phyloP scores from a whole-genome alignment of 2,888 invertebrate genomes.

The Melanargia galathea region DNA sequence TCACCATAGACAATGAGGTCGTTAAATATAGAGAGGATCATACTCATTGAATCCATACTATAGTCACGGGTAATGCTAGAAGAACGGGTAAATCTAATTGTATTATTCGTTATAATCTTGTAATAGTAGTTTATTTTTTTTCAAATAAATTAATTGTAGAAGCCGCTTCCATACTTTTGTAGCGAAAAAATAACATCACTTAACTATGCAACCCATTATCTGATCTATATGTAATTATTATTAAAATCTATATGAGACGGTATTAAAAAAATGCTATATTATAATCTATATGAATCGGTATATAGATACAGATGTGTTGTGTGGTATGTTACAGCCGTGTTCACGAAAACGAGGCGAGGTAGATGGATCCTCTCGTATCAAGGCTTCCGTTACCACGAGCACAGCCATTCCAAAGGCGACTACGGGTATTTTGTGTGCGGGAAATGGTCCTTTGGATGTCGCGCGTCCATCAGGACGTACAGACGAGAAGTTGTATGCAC shows the following conservation, averaged over 20 bases:
- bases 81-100: too few relatives aligned
- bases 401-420: constrained; percentile 46
- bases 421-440: constrained; percentile 49
- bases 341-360: constrained; percentile 40
- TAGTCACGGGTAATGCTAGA: too few relatives aligned
- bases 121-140: too few relatives aligned
- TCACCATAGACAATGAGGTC: constrained; percentile 43
- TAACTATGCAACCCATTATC: too few relatives aligned
- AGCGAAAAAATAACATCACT: too few relatives aligned
- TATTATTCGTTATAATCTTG: too few relatives aligned
- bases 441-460: constrained; percentile 39
- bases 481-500: constrained; percentile 33
- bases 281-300: neutral
- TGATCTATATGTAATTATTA: too few relatives aligned
- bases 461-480: constrained; percentile 40
- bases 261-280: too few relatives aligned
- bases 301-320: neutral
- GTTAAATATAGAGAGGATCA: constrained; percentile 34
- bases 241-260: too few relatives aligned
- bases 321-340: constrained; percentile 32
- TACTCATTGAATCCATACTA: constrained; percentile 33
- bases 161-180: too few relatives aligned
- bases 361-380: constrained; percentile 39
- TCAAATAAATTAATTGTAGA: too few relatives aligned
- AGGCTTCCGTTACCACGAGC: constrained; percentile 49